Percentiles rank a stretch among this genome's conserved stretches.
phyloP scores from a whole-genome alignment of 2,888 invertebrate genomes.

The Cetonia aurata region DNA sequence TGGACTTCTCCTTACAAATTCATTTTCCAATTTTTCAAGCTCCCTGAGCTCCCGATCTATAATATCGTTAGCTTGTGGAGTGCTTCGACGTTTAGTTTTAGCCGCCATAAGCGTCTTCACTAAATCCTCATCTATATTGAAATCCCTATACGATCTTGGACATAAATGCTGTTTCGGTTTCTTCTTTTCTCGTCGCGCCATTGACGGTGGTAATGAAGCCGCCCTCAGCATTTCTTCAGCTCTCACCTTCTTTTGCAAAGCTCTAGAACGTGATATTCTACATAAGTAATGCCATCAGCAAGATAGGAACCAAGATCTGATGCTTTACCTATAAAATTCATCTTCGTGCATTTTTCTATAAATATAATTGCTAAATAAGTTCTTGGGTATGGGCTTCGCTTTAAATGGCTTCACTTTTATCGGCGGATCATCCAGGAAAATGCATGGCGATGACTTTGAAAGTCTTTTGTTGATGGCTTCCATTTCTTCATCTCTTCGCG shows the following conservation, averaged over 20 bases:
- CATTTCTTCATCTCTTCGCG: slow-evolving; percentile 67
- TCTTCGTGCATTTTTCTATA: slow-evolving; percentile 80
- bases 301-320: background rate
- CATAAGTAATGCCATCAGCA: background rate
- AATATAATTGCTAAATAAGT: slow-evolving; percentile 78
- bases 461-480: slow-evolving; percentile 62
- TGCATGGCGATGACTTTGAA: slow-evolving; percentile 64
- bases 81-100: slow-evolving; percentile 27
- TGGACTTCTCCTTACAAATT: slow-evolving; percentile 70
- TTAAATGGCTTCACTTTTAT: slow-evolving; percentile 71
- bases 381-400: slow-evolving; percentile 78
- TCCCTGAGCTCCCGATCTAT: slow-evolving; percentile 62
- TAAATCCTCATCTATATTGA: slow-evolving; percentile 54
- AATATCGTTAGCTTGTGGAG: slow-evolving; percentile 41
- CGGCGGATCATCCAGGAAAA: slow-evolving; percentile 61
- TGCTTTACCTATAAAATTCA: slow-evolving; percentile 77
- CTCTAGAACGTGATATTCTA: slow-evolving; percentile 62
- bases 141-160: slow-evolving; percentile 60
- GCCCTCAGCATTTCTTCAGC: slow-evolving; percentile 78
- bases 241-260: slow-evolving; percentile 76
- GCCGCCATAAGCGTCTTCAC: slow-evolving; percentile 24
- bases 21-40: slow-evolving; percentile 65
- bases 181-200: slow-evolving; percentile 73
- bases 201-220: slow-evolving; percentile 76
- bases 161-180: slow-evolving; percentile 61